A percentile compares a stretch with the other conserved stretches of the same genome.
Evolutionary conservation across 2,888 invertebrate genomes (phyloP).

Genomic region (Eumacrocentrus americanus): DNA sequence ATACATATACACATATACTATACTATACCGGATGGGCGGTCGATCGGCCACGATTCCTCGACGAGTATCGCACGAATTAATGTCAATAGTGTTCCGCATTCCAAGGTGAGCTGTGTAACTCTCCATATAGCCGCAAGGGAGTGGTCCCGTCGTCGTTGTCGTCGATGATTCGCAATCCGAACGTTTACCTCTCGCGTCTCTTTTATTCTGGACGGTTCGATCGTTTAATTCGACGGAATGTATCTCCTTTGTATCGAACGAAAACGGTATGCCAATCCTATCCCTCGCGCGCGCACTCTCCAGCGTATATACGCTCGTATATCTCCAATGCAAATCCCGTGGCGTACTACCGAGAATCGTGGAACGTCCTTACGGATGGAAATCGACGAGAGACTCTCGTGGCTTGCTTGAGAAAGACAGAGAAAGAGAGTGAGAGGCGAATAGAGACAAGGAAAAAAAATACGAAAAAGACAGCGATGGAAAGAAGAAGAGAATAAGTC

Average conservation of each 20-base stretch:
- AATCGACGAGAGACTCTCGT: conserved; percentile 32
- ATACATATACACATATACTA: background rate
- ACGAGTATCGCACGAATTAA: conserved; percentile 43
- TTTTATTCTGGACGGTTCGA: conserved; percentile 13
- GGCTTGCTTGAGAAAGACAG: conserved; percentile 14
- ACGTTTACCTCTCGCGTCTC: no score
- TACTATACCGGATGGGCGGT: conserved; percentile 16
- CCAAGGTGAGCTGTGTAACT: conserved; percentile 37
- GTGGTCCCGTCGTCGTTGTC: conserved; percentile 21
- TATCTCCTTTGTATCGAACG: conserved; percentile 20
- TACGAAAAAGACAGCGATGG: background rate
- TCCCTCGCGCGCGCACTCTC: no score
- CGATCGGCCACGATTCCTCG: conserved; percentile 28
- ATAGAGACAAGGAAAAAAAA: no score
- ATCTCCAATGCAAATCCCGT: conserved; percentile 40
- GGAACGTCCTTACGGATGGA: conserved; percentile 42
- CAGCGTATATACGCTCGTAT: conserved; percentile 32
- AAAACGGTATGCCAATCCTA: conserved; percentile 17
- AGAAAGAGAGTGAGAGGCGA: conserved; percentile 7
- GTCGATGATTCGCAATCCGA: no score
- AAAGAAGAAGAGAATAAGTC: conserved; percentile 31
- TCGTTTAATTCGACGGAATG: conserved; percentile 18
- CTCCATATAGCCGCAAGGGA: conserved; percentile 18
- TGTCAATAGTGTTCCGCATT: conserved; percentile 53
- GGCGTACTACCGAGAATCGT: conserved; percentile 40